Conservation (phyloP, 2,797 vertebrate genomes). For the Coendou prehensilis region DNA sequence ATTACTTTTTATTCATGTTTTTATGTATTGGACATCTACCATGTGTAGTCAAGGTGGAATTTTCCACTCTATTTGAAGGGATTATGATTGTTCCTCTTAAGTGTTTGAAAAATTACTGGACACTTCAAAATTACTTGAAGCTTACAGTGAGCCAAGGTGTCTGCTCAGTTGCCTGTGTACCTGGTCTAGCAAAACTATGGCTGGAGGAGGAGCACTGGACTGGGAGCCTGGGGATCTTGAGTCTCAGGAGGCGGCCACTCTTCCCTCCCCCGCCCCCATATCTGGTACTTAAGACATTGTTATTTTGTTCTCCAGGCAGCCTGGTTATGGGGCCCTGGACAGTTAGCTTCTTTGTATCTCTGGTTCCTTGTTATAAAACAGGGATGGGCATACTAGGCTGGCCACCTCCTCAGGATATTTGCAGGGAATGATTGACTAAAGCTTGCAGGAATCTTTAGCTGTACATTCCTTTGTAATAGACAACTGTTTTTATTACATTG, state of each 20-base stretch:
- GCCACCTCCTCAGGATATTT: neutral
- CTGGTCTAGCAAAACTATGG: neutral
- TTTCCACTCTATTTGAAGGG: neutral
- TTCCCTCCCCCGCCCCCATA: accelerated
- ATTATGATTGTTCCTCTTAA: neutral
- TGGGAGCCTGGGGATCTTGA: too few relatives aligned
- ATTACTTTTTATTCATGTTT: neutral
- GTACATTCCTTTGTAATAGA: neutral
- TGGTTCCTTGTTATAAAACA: neutral
- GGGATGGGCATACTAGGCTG: neutral
- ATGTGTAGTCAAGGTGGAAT: neutral
- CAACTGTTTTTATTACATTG: neutral
- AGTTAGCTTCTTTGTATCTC: neutral
- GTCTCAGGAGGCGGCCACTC: neutral
- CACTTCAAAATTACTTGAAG: neutral
- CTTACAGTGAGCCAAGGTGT: neutral
- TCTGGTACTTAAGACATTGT: accelerated
- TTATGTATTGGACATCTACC: neutral
- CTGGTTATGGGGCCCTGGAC: neutral
- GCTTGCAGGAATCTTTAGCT: neutral
- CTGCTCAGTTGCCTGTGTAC: neutral
- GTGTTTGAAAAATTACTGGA: neutral
- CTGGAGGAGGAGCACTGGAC: neutral
- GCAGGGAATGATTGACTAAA: constrained; percentile 5
- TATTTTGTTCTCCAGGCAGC: neutral